phyloP scores from a whole-genome alignment of 2,797 vertebrate species.

The Pristis pectinata region DNA sequence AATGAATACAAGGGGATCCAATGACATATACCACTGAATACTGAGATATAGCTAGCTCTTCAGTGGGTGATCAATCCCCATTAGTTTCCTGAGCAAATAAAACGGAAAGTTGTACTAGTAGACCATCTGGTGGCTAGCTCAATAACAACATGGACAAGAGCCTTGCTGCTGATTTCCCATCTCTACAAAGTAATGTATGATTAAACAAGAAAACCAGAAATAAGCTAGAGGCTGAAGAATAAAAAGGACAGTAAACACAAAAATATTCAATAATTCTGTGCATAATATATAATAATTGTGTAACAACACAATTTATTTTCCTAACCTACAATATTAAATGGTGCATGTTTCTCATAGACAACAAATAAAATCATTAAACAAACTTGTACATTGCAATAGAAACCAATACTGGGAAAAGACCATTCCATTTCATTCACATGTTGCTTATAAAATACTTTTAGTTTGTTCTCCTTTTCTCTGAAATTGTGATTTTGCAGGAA shows the following conservation, averaged over 20 bases:
- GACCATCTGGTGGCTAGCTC: background rate
- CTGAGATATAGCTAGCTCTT: background rate
- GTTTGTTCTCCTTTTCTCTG: too few relatives aligned
- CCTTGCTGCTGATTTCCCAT: background rate
- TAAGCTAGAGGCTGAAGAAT: background rate
- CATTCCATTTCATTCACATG: background rate
- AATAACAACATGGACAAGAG: background rate
- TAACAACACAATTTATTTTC: background rate
- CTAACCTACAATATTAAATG: background rate
- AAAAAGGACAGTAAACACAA: background rate
- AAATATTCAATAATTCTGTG: background rate
- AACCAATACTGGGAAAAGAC: background rate
- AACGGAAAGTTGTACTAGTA: background rate
- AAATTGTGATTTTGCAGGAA: too few relatives aligned
- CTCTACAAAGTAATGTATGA: background rate
- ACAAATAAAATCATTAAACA: background rate
- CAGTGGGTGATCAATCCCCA: background rate
- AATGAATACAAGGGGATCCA: background rate
- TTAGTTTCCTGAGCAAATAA: background rate
- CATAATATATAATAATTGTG: too few relatives aligned
- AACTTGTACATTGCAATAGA: background rate
- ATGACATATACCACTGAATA: background rate
- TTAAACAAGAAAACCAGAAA: background rate
- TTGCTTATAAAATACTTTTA: background rate
- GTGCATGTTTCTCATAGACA: background rate